Base-by-base conservation (phyloP, 2,113 vertebrate genomes). In the Glareola pratincola region DNA sequence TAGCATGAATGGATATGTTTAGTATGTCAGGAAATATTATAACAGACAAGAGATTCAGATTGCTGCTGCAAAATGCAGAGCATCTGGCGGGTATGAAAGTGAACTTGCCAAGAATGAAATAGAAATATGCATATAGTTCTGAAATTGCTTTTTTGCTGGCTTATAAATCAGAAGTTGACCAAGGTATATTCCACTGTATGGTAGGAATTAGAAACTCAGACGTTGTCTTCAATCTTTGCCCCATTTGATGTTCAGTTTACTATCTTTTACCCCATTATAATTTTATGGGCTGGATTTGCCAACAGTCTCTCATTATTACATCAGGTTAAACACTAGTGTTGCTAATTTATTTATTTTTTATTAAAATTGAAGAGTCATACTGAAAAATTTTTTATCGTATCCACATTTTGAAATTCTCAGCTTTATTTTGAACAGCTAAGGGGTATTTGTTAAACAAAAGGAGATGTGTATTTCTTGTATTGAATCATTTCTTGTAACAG, bases 31-130 rank as follows among this genome's bases (percentile, higher is more conserved):
- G 63, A 93, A 86, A 75, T 88, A 93, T 41, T 88, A 79, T 34
- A 93, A 85, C 14, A 92, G 80, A 82, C 43, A 94, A 87, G 87
- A 92, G 69, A 97, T 92, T 88, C 92, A 92, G 62, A 80, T 78
- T 87, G 79, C 34, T 85, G 47, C 45, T 82, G 53, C 41, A 96
- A 96, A 96, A 96, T 68, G 50, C 15, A 81, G 79, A 97, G 60
- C 91, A 94, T 92, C 84, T 95, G 91, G 63, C 0, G 1, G 54
- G 75, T 88, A 77, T 4, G 17, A 76, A 94, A 86, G 39, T 53
- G 27, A 90, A 71, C 29, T 82, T 92, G 79, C 67, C 84, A 92
- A 95, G 74, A 93, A 56, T 64, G 24, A 94, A 81, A 89, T 81
- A 83, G 67, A 93, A 94, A 90, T 93, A 85, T 43, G 48, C 17